These are phyloP conservation scores for Pempheris klunzingeri DNA, from an alignment of 2,797 vertebrate genomes.

Conservation along the genomic window DNA sequence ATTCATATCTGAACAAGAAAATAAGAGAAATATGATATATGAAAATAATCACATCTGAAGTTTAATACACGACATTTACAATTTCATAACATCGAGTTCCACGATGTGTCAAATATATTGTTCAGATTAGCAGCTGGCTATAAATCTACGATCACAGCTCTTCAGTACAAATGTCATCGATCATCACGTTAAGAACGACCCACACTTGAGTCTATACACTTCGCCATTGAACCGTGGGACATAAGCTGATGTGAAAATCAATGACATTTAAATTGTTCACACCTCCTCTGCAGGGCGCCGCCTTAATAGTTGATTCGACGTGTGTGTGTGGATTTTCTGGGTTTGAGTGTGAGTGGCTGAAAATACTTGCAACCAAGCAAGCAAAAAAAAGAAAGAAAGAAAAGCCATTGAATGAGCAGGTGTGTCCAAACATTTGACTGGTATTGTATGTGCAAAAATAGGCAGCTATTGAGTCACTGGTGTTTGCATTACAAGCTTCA, in stretches of 20 bases:
- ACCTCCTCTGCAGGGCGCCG: constrained; percentile 9
- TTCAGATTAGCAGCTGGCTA: not conserved
- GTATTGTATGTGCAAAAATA: too few relatives aligned
- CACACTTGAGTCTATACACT: not conserved
- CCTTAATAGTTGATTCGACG: not conserved
- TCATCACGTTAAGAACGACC: not conserved
- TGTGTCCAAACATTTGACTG: too few relatives aligned
- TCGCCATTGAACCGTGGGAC: not conserved
- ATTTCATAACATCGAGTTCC: too few relatives aligned
- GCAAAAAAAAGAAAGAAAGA: too few relatives aligned
- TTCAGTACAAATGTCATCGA: constrained; percentile 7
- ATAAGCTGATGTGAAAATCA: constrained; percentile 9
- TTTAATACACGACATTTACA: too few relatives aligned
- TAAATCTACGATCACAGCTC: not conserved
- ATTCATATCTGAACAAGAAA: not conserved
- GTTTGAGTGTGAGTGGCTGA: not conserved
- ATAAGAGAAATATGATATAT: not conserved
- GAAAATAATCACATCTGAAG: too few relatives aligned
- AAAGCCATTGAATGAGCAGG: too few relatives aligned
- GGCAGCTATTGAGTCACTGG: too few relatives aligned
- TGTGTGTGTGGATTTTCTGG: not conserved
- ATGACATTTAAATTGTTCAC: constrained; percentile 34
- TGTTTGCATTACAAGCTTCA: too few relatives aligned
- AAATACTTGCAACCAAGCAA: not conserved
- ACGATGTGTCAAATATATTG: not conserved